These are phyloP conservation scores for Harpalus rubripes DNA, from an alignment of 2,888 invertebrate genomes.

Conservation along the genomic window DNA sequence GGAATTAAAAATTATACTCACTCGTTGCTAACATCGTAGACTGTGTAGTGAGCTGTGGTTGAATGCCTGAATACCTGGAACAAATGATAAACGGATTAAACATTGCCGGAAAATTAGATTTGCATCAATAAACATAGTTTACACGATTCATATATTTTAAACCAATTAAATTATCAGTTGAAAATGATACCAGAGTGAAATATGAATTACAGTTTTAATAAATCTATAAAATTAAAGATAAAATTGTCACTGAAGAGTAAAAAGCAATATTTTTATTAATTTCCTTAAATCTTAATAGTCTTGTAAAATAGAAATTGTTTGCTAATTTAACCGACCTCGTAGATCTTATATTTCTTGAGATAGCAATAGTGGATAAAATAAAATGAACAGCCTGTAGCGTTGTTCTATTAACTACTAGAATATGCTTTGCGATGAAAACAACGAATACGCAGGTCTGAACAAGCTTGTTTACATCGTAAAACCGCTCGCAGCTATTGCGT, in stretches of 20 bases:
- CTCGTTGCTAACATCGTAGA: slow-evolving; percentile 95
- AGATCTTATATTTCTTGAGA: too few relatives aligned
- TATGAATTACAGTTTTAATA: neutral
- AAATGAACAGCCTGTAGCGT: too few relatives aligned
- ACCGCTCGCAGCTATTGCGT: too few relatives aligned
- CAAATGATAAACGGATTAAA: slow-evolving; percentile 10
- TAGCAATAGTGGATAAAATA: too few relatives aligned
- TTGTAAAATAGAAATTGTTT: too few relatives aligned
- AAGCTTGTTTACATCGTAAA: too few relatives aligned
- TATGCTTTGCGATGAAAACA: too few relatives aligned
- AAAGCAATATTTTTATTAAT: too few relatives aligned
- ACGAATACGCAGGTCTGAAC: too few relatives aligned
- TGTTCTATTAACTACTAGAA: too few relatives aligned
- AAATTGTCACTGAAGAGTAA: neutral
- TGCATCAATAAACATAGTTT: neutral
- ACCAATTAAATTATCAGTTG: neutral
- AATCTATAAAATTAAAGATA: neutral
- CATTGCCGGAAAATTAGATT: neutral
- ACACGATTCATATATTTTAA: neutral
- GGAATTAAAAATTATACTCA: slow-evolving; percentile 78
- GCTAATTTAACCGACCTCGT: too few relatives aligned
- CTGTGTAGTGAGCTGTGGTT: slow-evolving; percentile 92
- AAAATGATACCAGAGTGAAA: neutral
- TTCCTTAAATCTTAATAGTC: too few relatives aligned
- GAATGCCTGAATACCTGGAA: slow-evolving; percentile 90